These are phyloP conservation scores for Neomorphus geoffroyi DNA, from an alignment of 2,797 vertebrate genomes.

Conservation along the genomic window DNA sequence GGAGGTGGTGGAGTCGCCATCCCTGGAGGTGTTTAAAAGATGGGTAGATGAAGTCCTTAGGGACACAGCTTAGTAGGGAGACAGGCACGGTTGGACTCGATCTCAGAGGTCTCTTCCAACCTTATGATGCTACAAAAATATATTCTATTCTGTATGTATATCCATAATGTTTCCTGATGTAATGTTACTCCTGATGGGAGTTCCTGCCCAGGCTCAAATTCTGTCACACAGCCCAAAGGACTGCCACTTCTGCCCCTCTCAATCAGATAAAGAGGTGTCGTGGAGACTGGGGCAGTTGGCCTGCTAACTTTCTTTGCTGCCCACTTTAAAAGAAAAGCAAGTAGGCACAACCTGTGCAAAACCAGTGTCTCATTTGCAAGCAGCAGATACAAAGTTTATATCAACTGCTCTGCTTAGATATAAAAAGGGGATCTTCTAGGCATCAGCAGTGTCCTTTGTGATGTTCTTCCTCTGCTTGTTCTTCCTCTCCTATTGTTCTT, in stretches of 20 bases:
- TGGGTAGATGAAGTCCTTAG: no score
- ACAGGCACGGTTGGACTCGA: no score
- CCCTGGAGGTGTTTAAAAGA: no score
- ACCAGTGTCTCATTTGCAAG: not conserved
- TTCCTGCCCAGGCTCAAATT: not conserved
- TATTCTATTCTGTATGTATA: no score
- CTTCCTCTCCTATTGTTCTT: not conserved
- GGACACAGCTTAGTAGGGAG: no score
- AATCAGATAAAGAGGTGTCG: not conserved
- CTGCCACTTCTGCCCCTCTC: not conserved
- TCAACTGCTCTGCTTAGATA: not conserved
- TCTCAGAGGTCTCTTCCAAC: no score
- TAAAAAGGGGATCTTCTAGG: not conserved
- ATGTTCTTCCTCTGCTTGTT: not conserved
- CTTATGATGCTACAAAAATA: no score
- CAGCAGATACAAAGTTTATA: not conserved
- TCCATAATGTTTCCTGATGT: not conserved
- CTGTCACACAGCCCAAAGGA: not conserved
- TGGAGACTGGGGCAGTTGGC: not conserved
- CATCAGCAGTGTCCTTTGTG: not conserved
- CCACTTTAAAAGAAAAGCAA: not conserved
- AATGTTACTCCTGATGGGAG: not conserved
- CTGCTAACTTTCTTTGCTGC: not conserved
- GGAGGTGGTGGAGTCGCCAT: no score
- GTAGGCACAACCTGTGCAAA: not conserved